Evolutionary conservation across 2,113 vertebrate species (phyloP), one percentile per base, ranked within the genome.

Genomic region (Copsychus sechellarum): DNA sequence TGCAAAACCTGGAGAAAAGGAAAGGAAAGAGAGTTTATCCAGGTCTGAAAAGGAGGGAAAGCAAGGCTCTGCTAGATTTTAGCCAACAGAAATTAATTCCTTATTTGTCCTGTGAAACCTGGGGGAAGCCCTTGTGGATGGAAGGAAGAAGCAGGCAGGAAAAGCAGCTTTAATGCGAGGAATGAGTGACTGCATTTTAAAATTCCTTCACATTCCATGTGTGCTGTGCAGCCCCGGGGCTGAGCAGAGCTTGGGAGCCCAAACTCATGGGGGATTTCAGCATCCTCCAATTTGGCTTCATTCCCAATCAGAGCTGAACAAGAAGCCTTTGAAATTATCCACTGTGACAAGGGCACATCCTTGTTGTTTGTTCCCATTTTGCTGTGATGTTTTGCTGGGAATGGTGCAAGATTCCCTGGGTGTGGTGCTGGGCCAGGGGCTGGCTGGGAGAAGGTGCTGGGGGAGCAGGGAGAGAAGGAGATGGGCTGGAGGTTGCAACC

Each of bases 201-300:
- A 79, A 70, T 65, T 42, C 73, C 64, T 64, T 9, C 0, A 0
- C 14, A 17, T 61, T 77, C 42, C 9, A 1, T 73, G 48, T 0
- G 0, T 25, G 54, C 33, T 58, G 64, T 86, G 80, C 69, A 73
- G 81, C 91, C 83, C 33, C 1, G 0, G 81, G 77, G 67, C 86
- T 81, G 31, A 34, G 64, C 77, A 28, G 64, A 73, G 54, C 61
- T 42, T 10, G 47, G 89, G 73, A 88, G 85, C 15, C 47, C 54
- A 50, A 91, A 94, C 51, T 91, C 86, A 73, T 8, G 0, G 51
- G 45, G 45, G 83, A 86, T 70, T 91, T 92, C 72, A 42, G 11
- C 67, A 81, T 70, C 67, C 65, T 81, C 77, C 42, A 69, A 17
- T 25, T 62, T 66, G 72, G 76, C 86, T 88, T 83, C 72, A 1